Base-by-base conservation (phyloP, 2,797 vertebrate genomes). In the Dipus sagitta region DNA sequence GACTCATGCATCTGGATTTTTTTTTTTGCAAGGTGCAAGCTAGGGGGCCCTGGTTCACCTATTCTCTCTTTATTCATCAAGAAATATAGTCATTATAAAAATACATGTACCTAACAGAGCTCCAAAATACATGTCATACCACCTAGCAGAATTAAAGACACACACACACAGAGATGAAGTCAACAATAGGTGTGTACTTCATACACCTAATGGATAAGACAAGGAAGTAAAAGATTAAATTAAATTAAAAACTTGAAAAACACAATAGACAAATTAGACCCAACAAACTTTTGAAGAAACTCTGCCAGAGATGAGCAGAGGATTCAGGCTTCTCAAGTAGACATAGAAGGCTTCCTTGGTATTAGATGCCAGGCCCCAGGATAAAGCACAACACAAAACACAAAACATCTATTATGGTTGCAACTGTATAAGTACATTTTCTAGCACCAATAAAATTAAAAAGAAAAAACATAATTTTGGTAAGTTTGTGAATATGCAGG, bases 401-500 rank as follows among this genome's bases (percentile, higher is more conserved):
- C 30, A 86, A 47, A 70, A 78, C 30, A n/a, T 42, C 34, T 84
- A 75, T 80, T 86, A 87, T 6, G 12, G n/a, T n/a, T 85, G 34
- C 42, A 62, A 28, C 34, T 54, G 14, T 38, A 30, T 12, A 94
- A 68, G 84, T 42, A 14, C 17, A 74, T n/a, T 34, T 90, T 64
- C 12, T 58, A 81, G 62, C 12, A 77, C 76, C 8, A 82, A 86
- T 93, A 3, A 62, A 71, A 47, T 58, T 71, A 86, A 80, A 86
- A 81, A 93, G 77, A 42, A 90, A 90, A 75, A 20, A 84, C 86
- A 23, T 17, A 82, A 90, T 82, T 81, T 81, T 13, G n/a, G 38
- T 47, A 88, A 88, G 17, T 75, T 91, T 54, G 6, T 21, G 88
- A 77, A 79, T 92, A 30, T 76, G 30, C 68, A 20, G 21, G 77